phyloP scores from a whole-genome alignment of 2,888 invertebrate genomes.

The Vandiemenella viatica region DNA sequence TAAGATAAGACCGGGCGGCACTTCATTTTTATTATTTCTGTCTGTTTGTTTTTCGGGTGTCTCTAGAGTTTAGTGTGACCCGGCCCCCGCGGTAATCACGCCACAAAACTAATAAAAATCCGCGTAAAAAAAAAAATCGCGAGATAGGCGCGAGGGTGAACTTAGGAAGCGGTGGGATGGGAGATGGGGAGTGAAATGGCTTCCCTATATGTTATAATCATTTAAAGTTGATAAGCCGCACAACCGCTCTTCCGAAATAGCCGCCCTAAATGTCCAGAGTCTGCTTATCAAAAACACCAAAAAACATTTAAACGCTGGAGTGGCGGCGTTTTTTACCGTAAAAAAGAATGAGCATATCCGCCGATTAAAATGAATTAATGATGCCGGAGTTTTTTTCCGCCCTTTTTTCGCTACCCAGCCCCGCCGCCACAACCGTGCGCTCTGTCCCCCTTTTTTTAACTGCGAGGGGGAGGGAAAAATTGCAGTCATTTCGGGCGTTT shows the following conservation, averaged over 20 bases:
- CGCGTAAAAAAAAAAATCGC: background rate
- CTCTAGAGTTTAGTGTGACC: background rate
- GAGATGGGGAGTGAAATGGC: background rate
- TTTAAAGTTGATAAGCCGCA: slow-evolving; percentile 2
- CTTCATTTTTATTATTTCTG: too few relatives aligned
- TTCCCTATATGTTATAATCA: slow-evolving; percentile 1
- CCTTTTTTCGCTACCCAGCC: too few relatives aligned
- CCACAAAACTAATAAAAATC: background rate
- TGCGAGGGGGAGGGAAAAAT: background rate
- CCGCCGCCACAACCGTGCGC: too few relatives aligned
- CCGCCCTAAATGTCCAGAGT: background rate
- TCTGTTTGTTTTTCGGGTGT: background rate
- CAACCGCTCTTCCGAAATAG: background rate
- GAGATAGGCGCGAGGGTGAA: background rate
- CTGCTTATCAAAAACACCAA: slow-evolving; percentile 4
- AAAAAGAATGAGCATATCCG: slow-evolving; percentile 8
- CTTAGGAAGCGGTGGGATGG: background rate
- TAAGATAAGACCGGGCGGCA: too few relatives aligned
- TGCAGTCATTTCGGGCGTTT: background rate
- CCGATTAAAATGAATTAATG: slow-evolving; percentile 13
- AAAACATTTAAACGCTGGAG: slow-evolving; percentile 1
- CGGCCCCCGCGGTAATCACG: background rate
- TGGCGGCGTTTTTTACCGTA: background rate
- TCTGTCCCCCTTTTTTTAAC: background rate
- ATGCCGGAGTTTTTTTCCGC: background rate